Evolutionary conservation across 1,140 invertebrate genomes (phyloP).

Genomic region (Drosophila guanche): DNA sequence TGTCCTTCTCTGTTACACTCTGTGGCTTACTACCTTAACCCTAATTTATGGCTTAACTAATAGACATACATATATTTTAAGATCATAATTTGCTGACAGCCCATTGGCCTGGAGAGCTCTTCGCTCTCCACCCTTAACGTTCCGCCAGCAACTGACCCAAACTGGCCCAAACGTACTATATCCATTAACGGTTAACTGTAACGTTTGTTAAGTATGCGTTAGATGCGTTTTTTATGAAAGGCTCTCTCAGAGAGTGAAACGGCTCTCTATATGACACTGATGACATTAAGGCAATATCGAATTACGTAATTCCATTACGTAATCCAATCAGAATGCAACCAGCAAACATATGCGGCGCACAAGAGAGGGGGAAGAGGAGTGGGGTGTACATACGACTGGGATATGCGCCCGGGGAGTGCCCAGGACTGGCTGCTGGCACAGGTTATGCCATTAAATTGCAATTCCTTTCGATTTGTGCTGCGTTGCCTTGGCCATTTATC

Average conservation of each 20-base stretch:
- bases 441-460: constrained; percentile 76
- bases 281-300: constrained; percentile 26
- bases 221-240: constrained; percentile 14
- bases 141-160: not conserved
- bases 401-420: not conserved
- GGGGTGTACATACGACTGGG: no score
- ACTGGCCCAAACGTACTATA: not conserved
- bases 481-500: constrained; percentile 66
- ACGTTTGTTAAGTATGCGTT: not conserved
- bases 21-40: no score
- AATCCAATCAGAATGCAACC: constrained; percentile 44
- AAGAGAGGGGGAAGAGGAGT: not conserved
- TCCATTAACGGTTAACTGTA: constrained; percentile 22
- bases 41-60: no score
- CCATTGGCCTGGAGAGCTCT: no score
- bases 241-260: constrained; percentile 6
- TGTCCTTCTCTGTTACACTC: no score
- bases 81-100: no score
- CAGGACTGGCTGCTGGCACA: constrained; percentile 36
- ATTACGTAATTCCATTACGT: constrained; percentile 50
- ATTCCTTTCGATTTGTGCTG: constrained; percentile 76
- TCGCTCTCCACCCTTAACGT: no score
- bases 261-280: constrained; percentile 10
- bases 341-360: constrained; percentile 34
- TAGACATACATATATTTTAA: no score